A percentile compares a stretch with the other conserved stretches of the same genome.
Evolutionary conservation across 2,113 vertebrate species (phyloP).

Genomic region (Prolemur simus): DNA sequence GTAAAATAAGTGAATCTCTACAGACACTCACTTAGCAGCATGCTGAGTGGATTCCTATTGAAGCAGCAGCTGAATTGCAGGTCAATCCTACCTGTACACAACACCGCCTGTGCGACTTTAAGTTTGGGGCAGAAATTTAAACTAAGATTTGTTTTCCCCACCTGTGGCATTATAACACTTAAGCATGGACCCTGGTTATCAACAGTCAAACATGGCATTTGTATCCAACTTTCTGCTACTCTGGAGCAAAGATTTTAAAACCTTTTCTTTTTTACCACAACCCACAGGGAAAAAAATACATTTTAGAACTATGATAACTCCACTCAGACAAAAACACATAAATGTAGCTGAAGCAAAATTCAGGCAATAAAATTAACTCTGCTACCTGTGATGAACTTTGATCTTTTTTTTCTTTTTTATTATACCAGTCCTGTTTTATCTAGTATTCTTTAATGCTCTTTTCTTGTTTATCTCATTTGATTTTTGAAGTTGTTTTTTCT

Average conservation of each 20-base stretch:
- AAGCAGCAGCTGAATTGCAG: background rate
- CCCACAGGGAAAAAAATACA: background rate
- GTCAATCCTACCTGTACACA: background rate
- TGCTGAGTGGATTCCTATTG: rapidly evolving
- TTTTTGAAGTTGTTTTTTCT: background rate
- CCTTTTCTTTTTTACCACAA: background rate
- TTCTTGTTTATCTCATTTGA: background rate
- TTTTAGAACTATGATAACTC: background rate
- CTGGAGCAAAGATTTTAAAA: background rate
- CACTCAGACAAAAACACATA: background rate
- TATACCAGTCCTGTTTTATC: background rate
- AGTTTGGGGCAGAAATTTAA: background rate
- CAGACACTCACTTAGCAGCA: no score
- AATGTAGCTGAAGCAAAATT: background rate
- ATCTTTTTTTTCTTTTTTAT: background rate
- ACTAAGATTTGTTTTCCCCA: background rate
- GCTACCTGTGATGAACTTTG: background rate
- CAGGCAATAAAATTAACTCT: background rate
- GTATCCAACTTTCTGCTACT: background rate
- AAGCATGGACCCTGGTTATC: background rate
- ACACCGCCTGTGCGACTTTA: background rate
- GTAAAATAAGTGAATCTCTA: background rate
- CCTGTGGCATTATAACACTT: background rate
- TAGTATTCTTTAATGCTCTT: background rate
- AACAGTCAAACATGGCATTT: background rate